Conservation (phyloP, 1,140 invertebrate species). For the Acromyrmex charruanus region DNA sequence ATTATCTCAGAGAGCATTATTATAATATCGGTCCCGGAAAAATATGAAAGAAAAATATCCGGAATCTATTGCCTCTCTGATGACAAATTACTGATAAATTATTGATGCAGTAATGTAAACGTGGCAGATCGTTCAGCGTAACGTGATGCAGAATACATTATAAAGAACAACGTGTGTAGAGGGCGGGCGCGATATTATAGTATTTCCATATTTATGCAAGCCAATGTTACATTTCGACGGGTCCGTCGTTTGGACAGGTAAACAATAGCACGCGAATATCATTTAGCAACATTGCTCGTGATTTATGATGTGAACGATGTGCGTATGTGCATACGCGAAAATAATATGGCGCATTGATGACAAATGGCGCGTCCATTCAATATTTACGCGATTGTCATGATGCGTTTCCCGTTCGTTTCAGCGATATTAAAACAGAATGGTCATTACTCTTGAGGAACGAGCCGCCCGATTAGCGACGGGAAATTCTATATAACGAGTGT, state of each 20-base stretch:
- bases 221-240: conserved; percentile 47
- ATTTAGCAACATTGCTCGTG: conserved; percentile 56
- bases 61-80: conserved; percentile 8
- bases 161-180: conserved; percentile 26
- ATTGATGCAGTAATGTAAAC: conserved; percentile 46
- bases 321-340: conserved; percentile 28
- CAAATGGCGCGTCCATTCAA: conserved; percentile 61
- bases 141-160: conserved; percentile 59
- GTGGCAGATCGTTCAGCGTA: conserved; percentile 27
- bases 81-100: conserved; percentile 59
- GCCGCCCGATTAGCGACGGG: conserved; percentile 27
- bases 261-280: conserved; percentile 58
- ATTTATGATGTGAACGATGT: conserved; percentile 44
- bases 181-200: conserved; percentile 38
- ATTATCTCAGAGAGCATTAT: not conserved
- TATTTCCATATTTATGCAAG: conserved; percentile 61
- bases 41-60: not conserved
- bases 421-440: conserved; percentile 57
- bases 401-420: conserved; percentile 26
- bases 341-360: conserved; percentile 60
- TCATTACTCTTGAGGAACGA: conserved; percentile 49
- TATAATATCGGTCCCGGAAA: not conserved
- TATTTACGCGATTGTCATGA: conserved; percentile 63
- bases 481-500: not conserved
- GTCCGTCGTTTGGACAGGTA: conserved; percentile 29